Evolutionary conservation across 2,888 invertebrate genomes (phyloP).

Genomic region (Rhodophaea formosa): DNA sequence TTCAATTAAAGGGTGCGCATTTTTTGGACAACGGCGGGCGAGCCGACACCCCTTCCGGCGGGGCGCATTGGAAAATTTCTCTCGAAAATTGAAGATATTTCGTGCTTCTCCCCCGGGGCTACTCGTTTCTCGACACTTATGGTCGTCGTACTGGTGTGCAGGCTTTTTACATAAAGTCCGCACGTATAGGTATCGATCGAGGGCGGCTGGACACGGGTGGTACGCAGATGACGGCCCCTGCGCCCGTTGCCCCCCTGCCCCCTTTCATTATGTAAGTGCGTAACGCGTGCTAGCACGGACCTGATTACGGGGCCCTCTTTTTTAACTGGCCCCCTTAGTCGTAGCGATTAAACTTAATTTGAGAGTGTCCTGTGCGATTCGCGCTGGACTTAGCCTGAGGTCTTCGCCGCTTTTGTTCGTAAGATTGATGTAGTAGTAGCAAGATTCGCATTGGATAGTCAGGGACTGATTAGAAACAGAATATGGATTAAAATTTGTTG

Average conservation of each 20-base stretch:
- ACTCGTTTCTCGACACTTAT: constrained; percentile 81
- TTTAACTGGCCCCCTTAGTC: constrained; percentile 79
- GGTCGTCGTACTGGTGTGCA: constrained; percentile 79
- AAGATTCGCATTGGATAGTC: too few species aligned
- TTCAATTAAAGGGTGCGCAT: constrained; percentile 78
- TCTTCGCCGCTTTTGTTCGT: not conserved
- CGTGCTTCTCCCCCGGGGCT: constrained; percentile 76
- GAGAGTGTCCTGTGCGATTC: constrained; percentile 65
- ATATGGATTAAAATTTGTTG: too few species aligned
- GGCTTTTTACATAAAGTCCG: constrained; percentile 81
- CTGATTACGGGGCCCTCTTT: constrained; percentile 79
- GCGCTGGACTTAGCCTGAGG: constrained; percentile 30
- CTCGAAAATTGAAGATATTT: constrained; percentile 81
- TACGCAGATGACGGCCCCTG: constrained; percentile 79
- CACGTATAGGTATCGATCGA: constrained; percentile 80
- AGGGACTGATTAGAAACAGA: too few species aligned
- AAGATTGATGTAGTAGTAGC: not conserved
- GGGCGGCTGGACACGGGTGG: constrained; percentile 75
- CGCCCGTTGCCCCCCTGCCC: constrained; percentile 56
- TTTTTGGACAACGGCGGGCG: constrained; percentile 75
- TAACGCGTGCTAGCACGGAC: constrained; percentile 80
- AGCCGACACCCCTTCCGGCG: constrained; percentile 72
- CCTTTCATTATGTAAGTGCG: constrained; percentile 82
- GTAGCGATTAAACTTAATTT: constrained; percentile 77
- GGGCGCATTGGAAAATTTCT: constrained; percentile 80